phyloP scores from a whole-genome alignment of 2,113 vertebrate genomes.

The Lynx canadensis region DNA sequence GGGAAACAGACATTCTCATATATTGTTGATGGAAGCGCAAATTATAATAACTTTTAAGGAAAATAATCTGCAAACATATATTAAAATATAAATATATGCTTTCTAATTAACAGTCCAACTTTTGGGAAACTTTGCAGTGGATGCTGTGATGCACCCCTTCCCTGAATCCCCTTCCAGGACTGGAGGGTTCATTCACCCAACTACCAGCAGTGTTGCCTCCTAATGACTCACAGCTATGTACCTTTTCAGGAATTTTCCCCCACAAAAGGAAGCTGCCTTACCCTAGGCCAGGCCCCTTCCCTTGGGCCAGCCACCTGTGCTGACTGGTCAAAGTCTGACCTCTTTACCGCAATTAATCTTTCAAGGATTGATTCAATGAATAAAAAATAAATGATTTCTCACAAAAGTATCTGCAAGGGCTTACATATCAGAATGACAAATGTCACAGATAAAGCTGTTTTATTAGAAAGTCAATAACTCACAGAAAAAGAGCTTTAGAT shows the following conservation, averaged over 20 bases:
- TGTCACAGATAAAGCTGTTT: not conserved
- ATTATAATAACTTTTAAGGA: not conserved
- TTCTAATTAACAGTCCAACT: not conserved
- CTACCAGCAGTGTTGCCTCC: not conserved
- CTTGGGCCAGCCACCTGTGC: not conserved
- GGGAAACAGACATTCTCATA: not conserved
- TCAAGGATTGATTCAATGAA: not conserved
- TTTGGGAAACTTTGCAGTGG: not conserved
- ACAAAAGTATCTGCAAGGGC: not conserved
- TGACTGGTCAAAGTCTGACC: not conserved
- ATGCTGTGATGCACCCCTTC: not conserved
- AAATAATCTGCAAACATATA: not conserved
- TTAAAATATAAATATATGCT: not conserved
- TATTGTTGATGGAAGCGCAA: not conserved
- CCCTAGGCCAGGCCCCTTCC: not conserved
- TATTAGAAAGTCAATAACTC: not conserved
- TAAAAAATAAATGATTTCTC: conserved; percentile 31
- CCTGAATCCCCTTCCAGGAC: not conserved
- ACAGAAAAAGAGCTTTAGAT: not conserved
- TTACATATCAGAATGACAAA: not conserved
- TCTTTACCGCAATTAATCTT: not conserved
- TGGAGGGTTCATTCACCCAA: not conserved
- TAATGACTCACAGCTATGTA: not conserved
- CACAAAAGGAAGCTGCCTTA: not conserved
- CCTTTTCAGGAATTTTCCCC: not conserved